These are phyloP conservation scores for Leptinotarsa defecta DNA, from an alignment of 1,140 invertebrate genomes.

Conservation along the genomic window DNA sequence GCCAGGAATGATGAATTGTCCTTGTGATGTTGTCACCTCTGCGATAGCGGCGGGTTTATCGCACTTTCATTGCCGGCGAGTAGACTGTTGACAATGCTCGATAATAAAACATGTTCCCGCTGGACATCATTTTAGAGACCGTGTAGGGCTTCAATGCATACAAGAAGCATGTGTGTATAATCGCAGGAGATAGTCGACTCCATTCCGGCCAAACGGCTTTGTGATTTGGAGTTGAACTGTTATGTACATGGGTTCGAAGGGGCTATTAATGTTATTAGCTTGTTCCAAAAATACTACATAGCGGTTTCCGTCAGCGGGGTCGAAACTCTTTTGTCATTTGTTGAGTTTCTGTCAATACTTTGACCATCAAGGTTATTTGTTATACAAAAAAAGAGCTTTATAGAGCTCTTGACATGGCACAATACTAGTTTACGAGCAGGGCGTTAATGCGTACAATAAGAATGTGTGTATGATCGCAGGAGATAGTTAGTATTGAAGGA, in stretches of 20 bases:
- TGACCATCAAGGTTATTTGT: no score
- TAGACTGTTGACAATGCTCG: slow-evolving; percentile 31
- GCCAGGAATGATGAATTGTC: slow-evolving; percentile 5
- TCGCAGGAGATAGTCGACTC: background rate
- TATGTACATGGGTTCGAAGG: no score
- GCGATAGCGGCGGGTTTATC: background rate
- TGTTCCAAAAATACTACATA: no score
- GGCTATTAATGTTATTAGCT: no score
- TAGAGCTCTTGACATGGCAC: no score
- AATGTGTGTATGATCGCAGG: background rate
- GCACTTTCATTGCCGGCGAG: background rate
- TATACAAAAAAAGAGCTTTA: no score
- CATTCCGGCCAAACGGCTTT: background rate
- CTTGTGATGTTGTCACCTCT: background rate
- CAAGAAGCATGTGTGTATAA: slow-evolving; percentile 9
- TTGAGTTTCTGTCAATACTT: no score
- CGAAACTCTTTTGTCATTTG: no score
- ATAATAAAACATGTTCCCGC: slow-evolving; percentile 28
- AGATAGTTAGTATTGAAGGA: background rate
- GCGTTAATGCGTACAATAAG: slow-evolving; percentile 9
- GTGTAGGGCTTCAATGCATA: slow-evolving; percentile 18
- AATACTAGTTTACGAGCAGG: background rate
- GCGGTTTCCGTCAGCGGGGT: no score
- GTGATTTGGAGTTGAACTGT: background rate
- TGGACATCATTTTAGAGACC: slow-evolving; percentile 17